Conservation (phyloP, 2,797 vertebrate species). For the Hirundo rustica region DNA sequence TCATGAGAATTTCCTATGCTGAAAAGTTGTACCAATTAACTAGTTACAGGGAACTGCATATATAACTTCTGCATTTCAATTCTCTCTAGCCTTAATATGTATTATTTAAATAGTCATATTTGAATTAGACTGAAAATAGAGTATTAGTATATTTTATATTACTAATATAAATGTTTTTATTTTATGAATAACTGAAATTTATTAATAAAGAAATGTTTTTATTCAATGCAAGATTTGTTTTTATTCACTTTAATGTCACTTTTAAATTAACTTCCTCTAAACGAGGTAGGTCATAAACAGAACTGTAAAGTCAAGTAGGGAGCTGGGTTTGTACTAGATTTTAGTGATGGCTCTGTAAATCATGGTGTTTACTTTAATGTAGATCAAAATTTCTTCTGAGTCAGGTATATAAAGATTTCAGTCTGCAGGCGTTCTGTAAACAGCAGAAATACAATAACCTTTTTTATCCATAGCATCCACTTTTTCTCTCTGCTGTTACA, state of each 20-base stretch:
- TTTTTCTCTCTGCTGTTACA: accelerated
- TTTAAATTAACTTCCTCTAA: background rate
- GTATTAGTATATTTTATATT: background rate
- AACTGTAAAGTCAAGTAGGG: background rate
- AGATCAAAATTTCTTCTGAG: background rate
- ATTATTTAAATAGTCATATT: background rate
- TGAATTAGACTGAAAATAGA: background rate
- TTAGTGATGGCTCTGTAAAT: background rate
- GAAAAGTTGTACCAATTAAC: background rate
- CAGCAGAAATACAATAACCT: background rate
- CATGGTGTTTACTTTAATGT: background rate
- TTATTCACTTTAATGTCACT: background rate
- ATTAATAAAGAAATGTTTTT: background rate
- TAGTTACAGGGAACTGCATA: background rate
- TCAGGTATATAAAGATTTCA: accelerated
- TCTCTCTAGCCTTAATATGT: background rate
- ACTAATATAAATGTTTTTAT: background rate
- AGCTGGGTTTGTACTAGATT: background rate
- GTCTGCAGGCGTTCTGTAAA: background rate
- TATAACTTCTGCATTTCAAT: background rate
- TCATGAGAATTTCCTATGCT: background rate
- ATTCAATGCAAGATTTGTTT: background rate
- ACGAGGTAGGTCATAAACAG: background rate
- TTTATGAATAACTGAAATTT: background rate
- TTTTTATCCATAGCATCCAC: background rate